phyloP scores from a whole-genome alignment of 2,113 vertebrate genomes.

The Harpagus bidentatus region DNA sequence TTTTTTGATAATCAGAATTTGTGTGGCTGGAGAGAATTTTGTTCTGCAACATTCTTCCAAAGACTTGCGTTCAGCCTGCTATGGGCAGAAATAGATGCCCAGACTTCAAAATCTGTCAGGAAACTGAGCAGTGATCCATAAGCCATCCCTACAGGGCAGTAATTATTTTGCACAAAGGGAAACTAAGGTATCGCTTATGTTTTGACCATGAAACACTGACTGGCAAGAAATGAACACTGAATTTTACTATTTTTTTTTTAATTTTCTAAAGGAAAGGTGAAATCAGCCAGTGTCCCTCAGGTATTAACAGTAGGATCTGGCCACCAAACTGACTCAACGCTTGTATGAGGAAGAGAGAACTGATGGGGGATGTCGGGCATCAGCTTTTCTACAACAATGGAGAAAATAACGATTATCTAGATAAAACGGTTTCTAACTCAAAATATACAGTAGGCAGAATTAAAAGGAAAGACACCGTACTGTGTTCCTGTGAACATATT shows the following conservation, averaged over 20 bases:
- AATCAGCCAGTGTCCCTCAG: background rate
- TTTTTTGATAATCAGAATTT: background rate
- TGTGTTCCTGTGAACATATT: background rate
- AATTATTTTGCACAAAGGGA: background rate
- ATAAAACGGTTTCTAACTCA: background rate
- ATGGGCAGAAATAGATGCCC: background rate
- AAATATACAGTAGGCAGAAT: background rate
- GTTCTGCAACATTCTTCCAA: background rate
- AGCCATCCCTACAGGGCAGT: background rate
- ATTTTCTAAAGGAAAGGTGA: background rate
- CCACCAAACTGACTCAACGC: accelerated
- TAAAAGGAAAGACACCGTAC: background rate
- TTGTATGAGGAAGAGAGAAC: background rate
- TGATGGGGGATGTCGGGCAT: background rate
- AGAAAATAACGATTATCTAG: background rate
- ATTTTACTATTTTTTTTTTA: background rate
- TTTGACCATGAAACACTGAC: background rate
- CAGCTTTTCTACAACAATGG: background rate
- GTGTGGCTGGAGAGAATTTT: background rate
- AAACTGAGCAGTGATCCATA: background rate
- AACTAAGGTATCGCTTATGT: background rate
- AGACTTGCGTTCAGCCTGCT: background rate
- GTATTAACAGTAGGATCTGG: background rate
- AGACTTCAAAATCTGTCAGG: background rate
- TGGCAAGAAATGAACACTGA: background rate